Percentiles rank a stretch among this genome's conserved stretches.
These are phyloP conservation scores for Noctua janthe DNA, from an alignment of 2,888 invertebrate species.

Conservation along the genomic window DNA sequence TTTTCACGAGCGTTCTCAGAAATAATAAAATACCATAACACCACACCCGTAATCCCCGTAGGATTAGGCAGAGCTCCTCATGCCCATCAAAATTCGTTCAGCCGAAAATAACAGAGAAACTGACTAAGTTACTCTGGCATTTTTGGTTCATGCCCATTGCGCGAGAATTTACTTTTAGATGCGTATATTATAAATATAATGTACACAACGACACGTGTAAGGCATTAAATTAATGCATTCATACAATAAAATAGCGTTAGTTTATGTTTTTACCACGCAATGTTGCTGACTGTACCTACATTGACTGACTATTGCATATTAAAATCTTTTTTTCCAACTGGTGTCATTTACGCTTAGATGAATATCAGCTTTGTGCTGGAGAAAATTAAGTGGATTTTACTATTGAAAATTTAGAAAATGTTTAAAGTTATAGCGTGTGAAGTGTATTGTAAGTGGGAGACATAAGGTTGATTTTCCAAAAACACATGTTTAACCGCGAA, in stretches of 20 bases:
- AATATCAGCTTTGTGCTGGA: not conserved
- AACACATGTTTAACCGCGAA: not conserved
- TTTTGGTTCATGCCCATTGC: not conserved
- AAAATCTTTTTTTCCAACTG: not conserved
- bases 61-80: too few species aligned
- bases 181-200: not conserved
- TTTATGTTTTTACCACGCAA: not conserved
- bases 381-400: not conserved
- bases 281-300: not conserved
- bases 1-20: not conserved
- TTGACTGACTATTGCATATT: not conserved
- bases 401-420: too few species aligned
- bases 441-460: not conserved
- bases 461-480: not conserved
- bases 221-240: slow-evolving; percentile 23
- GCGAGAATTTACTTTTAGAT: not conserved
- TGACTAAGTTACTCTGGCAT: not conserved
- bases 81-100: not conserved
- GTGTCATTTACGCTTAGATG: not conserved
- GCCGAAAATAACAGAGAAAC: not conserved
- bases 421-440: not conserved
- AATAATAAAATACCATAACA: too few species aligned
- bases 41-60: too few species aligned
- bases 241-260: not conserved
- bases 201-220: slow-evolving; percentile 3